These are phyloP conservation scores for Nebria brevicollis DNA, from an alignment of 2,888 invertebrate species.

Conservation along the genomic window DNA sequence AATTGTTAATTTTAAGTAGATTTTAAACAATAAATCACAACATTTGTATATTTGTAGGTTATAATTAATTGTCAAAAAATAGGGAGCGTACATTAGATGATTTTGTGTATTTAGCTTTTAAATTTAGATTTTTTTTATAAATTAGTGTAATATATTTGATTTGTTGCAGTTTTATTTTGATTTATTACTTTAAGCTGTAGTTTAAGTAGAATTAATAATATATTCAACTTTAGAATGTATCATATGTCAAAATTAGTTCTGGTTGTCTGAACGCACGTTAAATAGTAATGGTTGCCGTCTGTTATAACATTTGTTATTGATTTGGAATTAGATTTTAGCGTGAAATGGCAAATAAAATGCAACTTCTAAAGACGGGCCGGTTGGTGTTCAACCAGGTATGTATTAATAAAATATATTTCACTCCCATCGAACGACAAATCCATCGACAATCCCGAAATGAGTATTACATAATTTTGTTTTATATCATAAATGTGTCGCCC, in stretches of 20 bases:
- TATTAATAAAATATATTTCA: conserved; percentile 27
- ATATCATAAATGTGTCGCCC: conserved; percentile 43
- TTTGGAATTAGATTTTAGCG: conserved; percentile 11
- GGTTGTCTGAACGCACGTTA: background rate
- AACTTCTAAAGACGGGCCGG: conserved; percentile 56
- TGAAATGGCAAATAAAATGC: conserved; percentile 59
- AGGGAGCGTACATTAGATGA: background rate
- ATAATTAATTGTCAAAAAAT: conserved; percentile 2
- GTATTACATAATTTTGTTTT: conserved; percentile 45
- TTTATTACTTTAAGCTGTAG: background rate
- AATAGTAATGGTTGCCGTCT: conserved; percentile 16
- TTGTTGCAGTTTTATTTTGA: too few species aligned
- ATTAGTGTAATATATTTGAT: too few species aligned
- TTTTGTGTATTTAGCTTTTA: too few species aligned
- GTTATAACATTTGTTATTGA: conserved; percentile 31
- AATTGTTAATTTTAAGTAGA: background rate
- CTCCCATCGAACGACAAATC: conserved; percentile 16
- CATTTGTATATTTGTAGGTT: background rate
- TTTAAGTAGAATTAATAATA: background rate
- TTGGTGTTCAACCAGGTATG: conserved; percentile 58
- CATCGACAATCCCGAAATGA: background rate
- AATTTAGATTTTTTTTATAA: too few species aligned
- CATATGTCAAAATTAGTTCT: background rate
- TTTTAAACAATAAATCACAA: background rate
- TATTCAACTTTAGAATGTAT: background rate